Evolutionary conservation across 1,140 invertebrate genomes (phyloP).

Genomic region (Leptinotarsa undecemlineata): DNA sequence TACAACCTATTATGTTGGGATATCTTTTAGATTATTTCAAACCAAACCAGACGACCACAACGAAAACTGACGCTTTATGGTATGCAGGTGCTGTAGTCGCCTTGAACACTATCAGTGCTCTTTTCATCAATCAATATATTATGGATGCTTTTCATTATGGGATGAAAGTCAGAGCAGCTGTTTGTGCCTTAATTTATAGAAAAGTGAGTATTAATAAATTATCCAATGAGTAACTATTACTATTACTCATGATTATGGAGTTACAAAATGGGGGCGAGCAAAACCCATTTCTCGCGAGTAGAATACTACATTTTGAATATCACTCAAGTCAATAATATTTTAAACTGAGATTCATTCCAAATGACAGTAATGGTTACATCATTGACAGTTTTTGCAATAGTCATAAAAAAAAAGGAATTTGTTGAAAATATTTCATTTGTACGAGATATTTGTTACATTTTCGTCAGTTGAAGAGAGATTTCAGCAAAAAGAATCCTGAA

Average conservation of each 20-base stretch:
- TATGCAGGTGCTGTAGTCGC: conserved; percentile 65
- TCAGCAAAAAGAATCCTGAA: too few species aligned
- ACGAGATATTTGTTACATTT: too few species aligned
- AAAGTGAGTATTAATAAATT: conserved; percentile 57
- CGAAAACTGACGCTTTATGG: conserved; percentile 58
- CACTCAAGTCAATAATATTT: too few species aligned
- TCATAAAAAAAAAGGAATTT: too few species aligned
- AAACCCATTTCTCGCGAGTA: too few species aligned
- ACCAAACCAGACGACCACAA: conserved; percentile 33
- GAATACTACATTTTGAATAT: too few species aligned
- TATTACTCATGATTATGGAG: not conserved
- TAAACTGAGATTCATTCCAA: too few species aligned
- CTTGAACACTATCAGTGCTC: conserved; percentile 58
- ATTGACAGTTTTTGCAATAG: too few species aligned
- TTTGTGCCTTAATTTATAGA: conserved; percentile 70
- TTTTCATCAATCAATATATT: conserved; percentile 65
- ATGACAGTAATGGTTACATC: too few species aligned
- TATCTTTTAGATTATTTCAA: conserved; percentile 60
- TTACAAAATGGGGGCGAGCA: not conserved
- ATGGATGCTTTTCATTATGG: conserved; percentile 64
- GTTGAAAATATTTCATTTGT: too few species aligned
- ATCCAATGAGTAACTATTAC: not conserved
- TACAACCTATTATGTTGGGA: conserved; percentile 61
- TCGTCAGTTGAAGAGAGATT: too few species aligned
- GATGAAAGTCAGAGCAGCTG: conserved; percentile 63